A percentile compares a stretch with the other conserved stretches of the same genome.
These are phyloP conservation scores for Heliconius hermathena DNA, from an alignment of 1,140 invertebrate species.

Conservation along the genomic window DNA sequence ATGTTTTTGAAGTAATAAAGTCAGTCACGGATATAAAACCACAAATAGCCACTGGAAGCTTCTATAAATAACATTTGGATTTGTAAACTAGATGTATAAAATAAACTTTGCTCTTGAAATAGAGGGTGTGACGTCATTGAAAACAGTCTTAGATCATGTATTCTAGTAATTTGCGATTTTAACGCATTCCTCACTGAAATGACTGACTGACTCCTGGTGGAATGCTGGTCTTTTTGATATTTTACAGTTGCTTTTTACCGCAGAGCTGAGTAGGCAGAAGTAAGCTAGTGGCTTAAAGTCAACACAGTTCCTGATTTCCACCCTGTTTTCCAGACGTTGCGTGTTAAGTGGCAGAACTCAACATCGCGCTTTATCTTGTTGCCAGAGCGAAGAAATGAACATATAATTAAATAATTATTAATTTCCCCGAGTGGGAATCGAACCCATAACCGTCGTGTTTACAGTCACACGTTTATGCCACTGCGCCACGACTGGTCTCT, in stretches of 20 bases:
- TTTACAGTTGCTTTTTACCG: neutral
- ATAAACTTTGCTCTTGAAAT: conserved; percentile 44
- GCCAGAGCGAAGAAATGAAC: too few species aligned
- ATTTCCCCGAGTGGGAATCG: too few species aligned
- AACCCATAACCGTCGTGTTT: too few species aligned
- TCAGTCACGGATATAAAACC: conserved; percentile 29
- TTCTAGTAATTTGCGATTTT: conserved; percentile 30
- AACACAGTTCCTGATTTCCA: too few species aligned
- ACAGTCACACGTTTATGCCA: too few species aligned
- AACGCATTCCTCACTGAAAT: conserved; percentile 42
- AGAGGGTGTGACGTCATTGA: conserved; percentile 44
- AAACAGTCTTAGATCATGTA: conserved; percentile 42
- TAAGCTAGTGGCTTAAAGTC: too few species aligned
- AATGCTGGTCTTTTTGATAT: neutral
- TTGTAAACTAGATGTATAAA: conserved; percentile 47
- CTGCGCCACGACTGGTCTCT: too few species aligned
- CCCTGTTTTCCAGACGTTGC: too few species aligned
- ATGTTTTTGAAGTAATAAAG: conserved; percentile 16
- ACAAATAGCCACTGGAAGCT: conserved; percentile 29
- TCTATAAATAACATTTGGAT: conserved; percentile 44
- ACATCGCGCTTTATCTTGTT: too few species aligned
- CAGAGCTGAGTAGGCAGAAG: too few species aligned
- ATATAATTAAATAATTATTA: too few species aligned
- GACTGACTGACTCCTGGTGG: conserved; percentile 22
- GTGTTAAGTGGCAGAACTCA: too few species aligned